A percentile compares a stretch with the other conserved stretches of the same genome.
phyloP scores from a whole-genome alignment of 2,888 invertebrate genomes.

The Heliconius sara region DNA sequence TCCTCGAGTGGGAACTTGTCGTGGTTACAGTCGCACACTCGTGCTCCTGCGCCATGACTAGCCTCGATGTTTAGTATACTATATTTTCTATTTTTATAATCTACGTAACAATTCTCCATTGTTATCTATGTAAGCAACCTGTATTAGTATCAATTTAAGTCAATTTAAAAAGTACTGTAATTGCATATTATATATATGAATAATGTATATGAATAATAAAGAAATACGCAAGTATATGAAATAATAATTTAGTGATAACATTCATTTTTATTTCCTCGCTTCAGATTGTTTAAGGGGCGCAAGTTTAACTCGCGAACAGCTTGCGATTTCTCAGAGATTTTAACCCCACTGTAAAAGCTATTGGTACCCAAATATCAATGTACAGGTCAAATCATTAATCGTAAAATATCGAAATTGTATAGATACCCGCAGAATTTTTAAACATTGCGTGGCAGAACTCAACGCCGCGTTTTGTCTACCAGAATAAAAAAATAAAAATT shows the following conservation, averaged over 20 bases:
- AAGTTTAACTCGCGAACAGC: no score
- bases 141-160: background rate
- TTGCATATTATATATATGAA: background rate
- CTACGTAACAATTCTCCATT: background rate
- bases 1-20: no score
- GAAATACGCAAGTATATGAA: background rate
- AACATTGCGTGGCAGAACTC: background rate
- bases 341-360: no score
- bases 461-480: background rate
- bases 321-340: no score
- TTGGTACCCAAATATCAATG: no score
- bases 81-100: background rate
- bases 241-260: background rate
- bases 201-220: background rate
- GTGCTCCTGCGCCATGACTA: no score
- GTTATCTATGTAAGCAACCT: background rate
- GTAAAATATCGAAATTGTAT: no score
- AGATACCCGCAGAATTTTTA: background rate
- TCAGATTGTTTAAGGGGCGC: no score
- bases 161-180: background rate
- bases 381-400: no score
- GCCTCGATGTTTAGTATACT: background rate
- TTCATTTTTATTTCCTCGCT: no score
- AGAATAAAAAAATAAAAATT: background rate
- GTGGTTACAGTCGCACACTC: no score